Percentiles rank a stretch among this genome's conserved stretches.
Conservation (phyloP, 2,113 vertebrate genomes). For the Nothoprocta perdicaria region DNA sequence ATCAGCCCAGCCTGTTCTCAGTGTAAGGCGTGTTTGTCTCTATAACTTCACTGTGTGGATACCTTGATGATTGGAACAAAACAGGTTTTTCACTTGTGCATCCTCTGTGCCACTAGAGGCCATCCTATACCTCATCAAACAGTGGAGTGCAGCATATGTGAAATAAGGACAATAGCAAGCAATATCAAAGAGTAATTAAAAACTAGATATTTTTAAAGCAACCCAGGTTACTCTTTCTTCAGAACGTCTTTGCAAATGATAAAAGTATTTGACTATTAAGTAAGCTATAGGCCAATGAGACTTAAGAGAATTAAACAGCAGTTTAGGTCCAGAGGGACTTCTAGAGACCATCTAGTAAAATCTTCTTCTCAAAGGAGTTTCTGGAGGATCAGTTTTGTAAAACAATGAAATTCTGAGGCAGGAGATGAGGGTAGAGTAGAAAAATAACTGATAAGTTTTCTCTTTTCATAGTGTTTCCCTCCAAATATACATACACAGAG, state of each 20-base stretch:
- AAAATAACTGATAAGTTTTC: too few species aligned
- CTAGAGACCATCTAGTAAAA: background rate
- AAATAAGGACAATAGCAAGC: background rate
- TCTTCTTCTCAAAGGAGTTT: background rate
- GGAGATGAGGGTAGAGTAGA: background rate
- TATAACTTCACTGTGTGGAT: rapidly evolving
- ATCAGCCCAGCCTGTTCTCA: background rate
- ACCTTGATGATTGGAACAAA: background rate
- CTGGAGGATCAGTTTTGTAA: background rate
- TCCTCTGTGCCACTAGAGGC: constrained; percentile 28
- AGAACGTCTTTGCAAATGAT: background rate
- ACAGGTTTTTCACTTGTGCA: background rate
- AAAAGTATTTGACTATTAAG: too few species aligned
- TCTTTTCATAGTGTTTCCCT: too few species aligned
- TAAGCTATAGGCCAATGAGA: background rate
- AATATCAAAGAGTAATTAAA: background rate
- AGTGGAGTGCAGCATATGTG: background rate
- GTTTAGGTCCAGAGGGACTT: background rate
- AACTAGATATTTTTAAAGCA: background rate
- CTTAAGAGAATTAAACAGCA: background rate
- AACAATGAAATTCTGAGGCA: too few species aligned
- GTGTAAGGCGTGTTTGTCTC: background rate
- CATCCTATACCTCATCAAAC: constrained; percentile 51
- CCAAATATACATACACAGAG: too few species aligned
- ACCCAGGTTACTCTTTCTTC: background rate